A percentile compares a stretch with the other conserved stretches of the same genome.
phyloP scores from a whole-genome alignment of 2,797 vertebrate species.

The Lophius americanus region DNA sequence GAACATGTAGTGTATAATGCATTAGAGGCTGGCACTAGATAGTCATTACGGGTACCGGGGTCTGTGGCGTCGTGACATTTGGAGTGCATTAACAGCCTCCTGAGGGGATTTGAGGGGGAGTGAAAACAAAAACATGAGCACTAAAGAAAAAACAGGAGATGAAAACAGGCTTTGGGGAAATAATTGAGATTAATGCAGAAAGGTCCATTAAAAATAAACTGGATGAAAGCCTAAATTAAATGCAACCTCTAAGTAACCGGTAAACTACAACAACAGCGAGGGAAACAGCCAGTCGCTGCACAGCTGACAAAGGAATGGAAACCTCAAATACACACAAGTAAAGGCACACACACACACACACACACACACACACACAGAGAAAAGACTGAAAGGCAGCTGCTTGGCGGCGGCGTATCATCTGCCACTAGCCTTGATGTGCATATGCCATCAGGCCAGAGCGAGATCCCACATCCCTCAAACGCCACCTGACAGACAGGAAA shows the following conservation, averaged over 20 bases:
- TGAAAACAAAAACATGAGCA: slow-evolving; percentile 33
- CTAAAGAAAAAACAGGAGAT: slow-evolving; percentile 2
- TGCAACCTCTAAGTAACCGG: slow-evolving; percentile 46
- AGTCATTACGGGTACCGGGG: slow-evolving; percentile 47
- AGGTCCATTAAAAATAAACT: slow-evolving; percentile 24
- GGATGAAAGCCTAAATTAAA: slow-evolving; percentile 17
- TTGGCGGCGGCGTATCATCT: slow-evolving; percentile 11
- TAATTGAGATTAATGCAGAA: slow-evolving; percentile 1
- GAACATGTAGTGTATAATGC: slow-evolving; percentile 34
- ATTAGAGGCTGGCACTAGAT: slow-evolving; percentile 30
- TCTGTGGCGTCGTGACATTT: slow-evolving; percentile 55
- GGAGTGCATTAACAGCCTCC: slow-evolving; percentile 53
- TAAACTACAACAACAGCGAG: slow-evolving; percentile 19
- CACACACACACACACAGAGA: background rate
- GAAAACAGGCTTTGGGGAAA: slow-evolving; percentile 12
- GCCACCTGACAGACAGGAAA: slow-evolving; percentile 7
- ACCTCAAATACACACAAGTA: background rate
- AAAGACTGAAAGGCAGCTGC: slow-evolving; percentile 25
- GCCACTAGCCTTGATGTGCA: slow-evolving; percentile 2
- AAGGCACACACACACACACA: background rate
- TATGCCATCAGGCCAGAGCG: slow-evolving; percentile 5
- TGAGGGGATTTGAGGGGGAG: slow-evolving; percentile 35
- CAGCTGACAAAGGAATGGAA: slow-evolving; percentile 13
- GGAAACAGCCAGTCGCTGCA: slow-evolving; percentile 15
- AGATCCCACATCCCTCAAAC: slow-evolving; percentile 1